phyloP scores from a whole-genome alignment of 2,113 vertebrate species.

The Oryzias melastigma region DNA sequence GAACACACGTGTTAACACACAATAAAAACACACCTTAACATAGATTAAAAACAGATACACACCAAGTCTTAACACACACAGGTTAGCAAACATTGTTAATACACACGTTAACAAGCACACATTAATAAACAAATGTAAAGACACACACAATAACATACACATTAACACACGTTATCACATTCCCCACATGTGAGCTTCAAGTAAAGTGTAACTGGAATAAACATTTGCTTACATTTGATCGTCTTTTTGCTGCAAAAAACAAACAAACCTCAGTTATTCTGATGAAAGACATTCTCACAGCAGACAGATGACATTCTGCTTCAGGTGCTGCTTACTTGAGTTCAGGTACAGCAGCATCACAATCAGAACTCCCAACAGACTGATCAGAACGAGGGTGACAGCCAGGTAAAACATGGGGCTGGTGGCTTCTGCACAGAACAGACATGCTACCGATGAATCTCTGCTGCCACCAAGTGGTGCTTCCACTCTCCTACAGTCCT shows the following conservation, averaged over 20 bases:
- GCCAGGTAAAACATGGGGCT: constrained; percentile 26
- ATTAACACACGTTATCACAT: no score
- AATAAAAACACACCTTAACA: neutral
- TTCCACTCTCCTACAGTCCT: constrained; percentile 5
- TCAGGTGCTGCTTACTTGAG: constrained; percentile 48
- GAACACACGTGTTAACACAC: no score
- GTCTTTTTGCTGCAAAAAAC: constrained; percentile 45
- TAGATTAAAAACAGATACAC: no score
- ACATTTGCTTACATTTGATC: constrained; percentile 43
- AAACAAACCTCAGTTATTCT: constrained; percentile 22
- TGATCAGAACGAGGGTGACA: constrained; percentile 14
- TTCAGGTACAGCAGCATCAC: constrained; percentile 28
- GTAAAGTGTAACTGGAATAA: neutral
- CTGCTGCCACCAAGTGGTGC: constrained; percentile 47
- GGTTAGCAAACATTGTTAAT: neutral
- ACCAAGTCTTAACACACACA: neutral
- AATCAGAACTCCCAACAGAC: constrained; percentile 34
- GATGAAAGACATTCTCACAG: neutral
- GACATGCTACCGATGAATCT: constrained; percentile 11
- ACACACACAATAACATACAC: no score
- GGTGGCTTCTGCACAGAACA: constrained; percentile 53
- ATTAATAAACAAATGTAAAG: neutral
- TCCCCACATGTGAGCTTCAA: neutral
- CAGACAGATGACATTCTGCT: neutral
- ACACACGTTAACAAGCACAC: neutral